Evolutionary conservation across 2,888 invertebrate genomes (phyloP), one percentile per base, ranked within the genome.

Genomic region (Diarsia dahlii): DNA sequence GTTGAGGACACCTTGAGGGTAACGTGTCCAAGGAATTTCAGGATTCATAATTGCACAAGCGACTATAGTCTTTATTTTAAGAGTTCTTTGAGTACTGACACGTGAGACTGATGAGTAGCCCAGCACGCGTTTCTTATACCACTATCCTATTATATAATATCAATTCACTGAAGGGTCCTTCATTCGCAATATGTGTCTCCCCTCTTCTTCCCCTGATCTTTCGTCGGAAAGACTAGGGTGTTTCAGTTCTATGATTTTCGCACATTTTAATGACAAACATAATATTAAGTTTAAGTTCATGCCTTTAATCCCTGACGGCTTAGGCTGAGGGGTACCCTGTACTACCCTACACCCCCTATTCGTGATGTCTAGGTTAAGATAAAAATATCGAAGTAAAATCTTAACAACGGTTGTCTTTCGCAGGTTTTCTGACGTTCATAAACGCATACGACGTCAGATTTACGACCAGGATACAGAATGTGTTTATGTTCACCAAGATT

Each of bases 401-500:
- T n/a, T 18, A 28, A 46, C 39, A 12, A 15, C 34, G 6, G 0
- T 3, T 46, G 0, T 52, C 68, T 68, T 90, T 89, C 9, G 94
- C 39, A 98, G 98, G 98, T 96, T 97, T 99, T 80, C 96, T 99
- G 70, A 98, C 99, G 9, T 99, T 98, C 92, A 97, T 99, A 85
- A 99, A 99, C 93, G 98, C 98, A 69, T 98, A 98, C 91, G 98
- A 98, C 92, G 98, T 99, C 63, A 98, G 97, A 90, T 97, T 98
- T 87, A 99, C 99, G 8, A 98, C 99, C 0, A 97, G 97, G 92
- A 97, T 99, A 90, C 99, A 99, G 93, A 99, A 99, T 94, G 96
- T 99, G 28, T 99, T 99, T 91, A 99, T 99, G 98, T 98, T 99
- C 89, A 98, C 99, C 4, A 99, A 99, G 96, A 97, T 99, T 78